Percentiles rank a stretch among this genome's conserved stretches.
These are phyloP conservation scores for Panulirus ornatus DNA, from an alignment of 1,140 invertebrate genomes.

Conservation along the genomic window DNA sequence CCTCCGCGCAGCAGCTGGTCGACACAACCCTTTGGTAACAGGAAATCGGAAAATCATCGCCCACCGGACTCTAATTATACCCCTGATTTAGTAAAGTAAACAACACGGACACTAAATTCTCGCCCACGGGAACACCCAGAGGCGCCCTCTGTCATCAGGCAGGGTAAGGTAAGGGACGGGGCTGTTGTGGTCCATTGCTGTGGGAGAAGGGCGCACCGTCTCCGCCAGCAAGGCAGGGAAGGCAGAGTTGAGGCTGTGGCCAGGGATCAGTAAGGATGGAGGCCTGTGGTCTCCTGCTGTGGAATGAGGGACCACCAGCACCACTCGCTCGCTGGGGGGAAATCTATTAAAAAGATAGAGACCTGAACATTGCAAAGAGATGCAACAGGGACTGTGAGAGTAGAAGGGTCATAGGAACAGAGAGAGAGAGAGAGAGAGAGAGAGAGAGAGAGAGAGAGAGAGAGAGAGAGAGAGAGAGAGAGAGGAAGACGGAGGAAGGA, in stretches of 20 bases:
- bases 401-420: too few relatives aligned
- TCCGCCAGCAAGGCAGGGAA: too few relatives aligned
- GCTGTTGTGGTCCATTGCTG: too few relatives aligned
- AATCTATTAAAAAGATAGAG: not conserved
- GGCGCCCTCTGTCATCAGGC: not conserved
- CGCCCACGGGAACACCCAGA: conserved; percentile 10
- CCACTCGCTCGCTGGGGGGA: not conserved
- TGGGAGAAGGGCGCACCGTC: too few relatives aligned
- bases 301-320: not conserved
- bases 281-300: too few relatives aligned
- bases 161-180: not conserved
- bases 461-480: conserved; percentile 11
- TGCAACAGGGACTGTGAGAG: too few relatives aligned
- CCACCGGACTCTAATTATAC: conserved; percentile 57
- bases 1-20: conserved; percentile 55
- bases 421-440: conserved; percentile 2
- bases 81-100: conserved; percentile 68
- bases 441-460: not conserved
- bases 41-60: conserved; percentile 70
- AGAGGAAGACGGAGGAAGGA: not conserved
- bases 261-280: too few relatives aligned
- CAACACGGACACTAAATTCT: conserved; percentile 49
- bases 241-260: too few relatives aligned
- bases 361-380: too few relatives aligned
- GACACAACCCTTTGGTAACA: conserved; percentile 53